Evolutionary conservation across 2,888 invertebrate genomes (phyloP).

Genomic region (Scaptodrosophila latifasciaeformis): DNA sequence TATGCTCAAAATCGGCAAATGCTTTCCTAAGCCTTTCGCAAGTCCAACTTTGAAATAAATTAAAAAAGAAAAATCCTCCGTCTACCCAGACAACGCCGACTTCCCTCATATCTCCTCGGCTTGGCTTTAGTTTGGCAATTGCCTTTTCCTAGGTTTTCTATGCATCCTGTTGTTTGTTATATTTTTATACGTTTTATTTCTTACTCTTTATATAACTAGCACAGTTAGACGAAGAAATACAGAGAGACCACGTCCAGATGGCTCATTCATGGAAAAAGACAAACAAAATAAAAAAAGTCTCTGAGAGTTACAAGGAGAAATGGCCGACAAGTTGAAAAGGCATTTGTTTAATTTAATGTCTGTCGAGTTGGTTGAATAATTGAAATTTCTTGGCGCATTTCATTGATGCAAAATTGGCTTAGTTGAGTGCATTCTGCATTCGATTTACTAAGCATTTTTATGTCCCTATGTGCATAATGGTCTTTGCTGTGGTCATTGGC

Average conservation of each 20-base stretch:
- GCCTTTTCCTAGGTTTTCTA: not conserved
- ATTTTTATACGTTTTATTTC: slow-evolving; percentile 63
- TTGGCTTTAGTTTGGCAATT: slow-evolving; percentile 1
- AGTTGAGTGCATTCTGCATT: not conserved
- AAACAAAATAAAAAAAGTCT: not conserved
- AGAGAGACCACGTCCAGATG: slow-evolving; percentile 17
- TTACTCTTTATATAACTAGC: slow-evolving; percentile 61
- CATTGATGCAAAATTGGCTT: slow-evolving; percentile 47
- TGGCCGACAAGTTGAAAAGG: too few species aligned
- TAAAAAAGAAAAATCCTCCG: slow-evolving; percentile 15
- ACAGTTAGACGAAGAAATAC: slow-evolving; percentile 16
- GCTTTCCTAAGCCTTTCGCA: slow-evolving; percentile 40
- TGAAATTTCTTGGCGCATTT: slow-evolving; percentile 32
- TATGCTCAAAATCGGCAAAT: slow-evolving; percentile 35
- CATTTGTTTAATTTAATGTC: too few species aligned
- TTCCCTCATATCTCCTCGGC: not conserved
- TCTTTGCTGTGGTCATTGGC: too few species aligned
- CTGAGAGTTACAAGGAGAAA: too few species aligned
- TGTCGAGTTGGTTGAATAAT: not conserved
- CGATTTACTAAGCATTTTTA: not conserved
- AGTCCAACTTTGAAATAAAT: slow-evolving; percentile 33
- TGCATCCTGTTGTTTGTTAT: slow-evolving; percentile 67
- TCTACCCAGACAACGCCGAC: slow-evolving; percentile 5
- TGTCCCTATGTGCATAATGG: too few species aligned
- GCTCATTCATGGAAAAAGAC: not conserved